Conservation (phyloP, 2,797 vertebrate species). For the Cheracebus regulus region DNA sequence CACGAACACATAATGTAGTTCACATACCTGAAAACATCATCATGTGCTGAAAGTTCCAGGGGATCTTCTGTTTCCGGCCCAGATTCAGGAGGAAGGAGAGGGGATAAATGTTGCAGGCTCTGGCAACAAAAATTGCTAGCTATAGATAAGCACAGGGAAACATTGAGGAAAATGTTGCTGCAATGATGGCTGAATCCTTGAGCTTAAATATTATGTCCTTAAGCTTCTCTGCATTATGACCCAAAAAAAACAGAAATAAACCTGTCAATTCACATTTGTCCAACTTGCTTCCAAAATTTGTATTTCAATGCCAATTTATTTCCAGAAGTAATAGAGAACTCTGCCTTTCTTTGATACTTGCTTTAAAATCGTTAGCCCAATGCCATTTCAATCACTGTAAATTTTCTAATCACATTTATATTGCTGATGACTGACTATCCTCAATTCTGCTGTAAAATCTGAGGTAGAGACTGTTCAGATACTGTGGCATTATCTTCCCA, state of each 20-base stretch:
- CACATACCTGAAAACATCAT: conserved; percentile 91
- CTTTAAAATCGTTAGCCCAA: conserved; percentile 58
- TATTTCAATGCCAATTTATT: conserved; percentile 29
- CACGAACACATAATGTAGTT: background rate
- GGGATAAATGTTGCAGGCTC: conserved; percentile 91
- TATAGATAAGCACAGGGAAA: conserved; percentile 67
- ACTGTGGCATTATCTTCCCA: conserved; percentile 56
- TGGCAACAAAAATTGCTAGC: conserved; percentile 89
- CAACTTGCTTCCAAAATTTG: conserved; percentile 18
- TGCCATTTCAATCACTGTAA: conserved; percentile 55
- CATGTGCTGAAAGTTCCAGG: conserved; percentile 89
- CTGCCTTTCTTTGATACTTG: conserved; percentile 11
- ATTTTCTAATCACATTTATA: conserved; percentile 70
- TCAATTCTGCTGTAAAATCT: conserved; percentile 62
- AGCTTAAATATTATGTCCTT: background rate
- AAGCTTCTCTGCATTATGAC: background rate
- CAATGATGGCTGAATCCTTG: background rate
- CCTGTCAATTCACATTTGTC: background rate
- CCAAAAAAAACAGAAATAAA: conserved; percentile 26
- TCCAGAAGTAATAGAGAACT: conserved; percentile 20
- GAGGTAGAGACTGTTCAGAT: background rate
- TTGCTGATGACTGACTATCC: conserved; percentile 49
- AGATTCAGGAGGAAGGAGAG: conserved; percentile 91
- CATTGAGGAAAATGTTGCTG: conserved; percentile 83
- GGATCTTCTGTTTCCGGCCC: conserved; percentile 87